Percentiles rank a stretch among this genome's conserved stretches.
Evolutionary conservation across 2,797 vertebrate genomes (phyloP).

Genomic region (Enteromius fasciolatus): DNA sequence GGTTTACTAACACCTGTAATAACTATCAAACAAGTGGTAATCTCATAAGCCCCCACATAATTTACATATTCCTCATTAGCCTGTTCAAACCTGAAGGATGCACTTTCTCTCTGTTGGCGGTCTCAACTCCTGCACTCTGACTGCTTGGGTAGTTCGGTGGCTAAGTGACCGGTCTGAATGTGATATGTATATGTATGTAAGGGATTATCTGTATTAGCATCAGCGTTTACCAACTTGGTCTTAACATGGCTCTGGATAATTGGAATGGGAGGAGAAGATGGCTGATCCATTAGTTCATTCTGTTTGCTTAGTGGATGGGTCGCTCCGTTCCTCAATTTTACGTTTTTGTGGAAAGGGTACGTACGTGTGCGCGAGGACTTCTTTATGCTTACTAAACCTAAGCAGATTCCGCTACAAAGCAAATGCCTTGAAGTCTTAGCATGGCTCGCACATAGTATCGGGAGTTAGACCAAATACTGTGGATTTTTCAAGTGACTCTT

Average conservation of each 20-base stretch:
- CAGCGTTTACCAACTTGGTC: constrained; percentile 81
- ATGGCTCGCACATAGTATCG: constrained; percentile 37
- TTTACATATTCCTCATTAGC: constrained; percentile 89
- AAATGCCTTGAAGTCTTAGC: constrained; percentile 71
- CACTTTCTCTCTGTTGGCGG: constrained; percentile 77
- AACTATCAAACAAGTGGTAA: constrained; percentile 83
- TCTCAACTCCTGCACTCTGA: constrained; percentile 72
- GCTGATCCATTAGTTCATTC: constrained; percentile 83
- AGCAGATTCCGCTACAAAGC: constrained; percentile 83
- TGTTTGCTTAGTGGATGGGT: constrained; percentile 86
- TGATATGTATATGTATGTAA: constrained; percentile 86
- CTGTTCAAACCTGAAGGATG: constrained; percentile 82
- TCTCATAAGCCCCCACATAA: constrained; percentile 83
- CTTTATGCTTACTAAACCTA: constrained; percentile 75
- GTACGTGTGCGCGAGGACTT: constrained; percentile 65
- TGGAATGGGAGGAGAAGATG: constrained; percentile 85
- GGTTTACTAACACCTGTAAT: constrained; percentile 87
- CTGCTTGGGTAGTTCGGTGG: constrained; percentile 87
- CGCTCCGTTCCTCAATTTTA: constrained; percentile 81
- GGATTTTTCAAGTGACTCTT: constrained; percentile 87
- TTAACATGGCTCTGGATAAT: constrained; percentile 83
- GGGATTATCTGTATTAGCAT: constrained; percentile 85
- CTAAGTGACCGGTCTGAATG: constrained; percentile 81
- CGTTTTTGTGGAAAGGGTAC: constrained; percentile 76
- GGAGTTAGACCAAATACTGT: constrained; percentile 66